phyloP scores from a whole-genome alignment of 2,797 vertebrate species.

The Acrossocheilus fasciatus region DNA sequence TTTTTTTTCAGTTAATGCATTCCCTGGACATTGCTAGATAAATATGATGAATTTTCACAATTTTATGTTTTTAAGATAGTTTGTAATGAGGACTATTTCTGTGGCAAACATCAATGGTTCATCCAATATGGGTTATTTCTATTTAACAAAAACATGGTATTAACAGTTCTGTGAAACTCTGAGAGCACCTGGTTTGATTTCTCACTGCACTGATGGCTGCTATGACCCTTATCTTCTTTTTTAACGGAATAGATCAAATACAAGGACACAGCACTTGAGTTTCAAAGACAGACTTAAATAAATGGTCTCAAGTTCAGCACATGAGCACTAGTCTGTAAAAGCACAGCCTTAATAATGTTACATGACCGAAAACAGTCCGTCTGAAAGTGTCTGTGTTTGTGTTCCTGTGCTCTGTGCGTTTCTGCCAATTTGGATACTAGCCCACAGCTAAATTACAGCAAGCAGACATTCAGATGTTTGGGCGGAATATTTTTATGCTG shows the following conservation, averaged over 20 bases:
- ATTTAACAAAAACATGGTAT: neutral
- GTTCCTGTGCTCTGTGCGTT: neutral
- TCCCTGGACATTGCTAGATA: neutral
- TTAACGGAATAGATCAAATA: constrained; percentile 26
- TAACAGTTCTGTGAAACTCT: neutral
- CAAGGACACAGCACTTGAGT: constrained; percentile 18
- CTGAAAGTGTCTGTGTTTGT: constrained; percentile 13
- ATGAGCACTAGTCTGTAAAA: neutral
- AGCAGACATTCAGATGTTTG: constrained; percentile 26
- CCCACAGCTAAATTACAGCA: constrained; percentile 19
- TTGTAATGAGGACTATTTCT: neutral
- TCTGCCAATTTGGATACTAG: constrained; percentile 49
- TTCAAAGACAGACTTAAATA: constrained; percentile 27
- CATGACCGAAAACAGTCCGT: neutral
- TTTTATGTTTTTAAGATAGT: neutral
- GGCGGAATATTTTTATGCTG: neutral
- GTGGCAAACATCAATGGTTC: neutral
- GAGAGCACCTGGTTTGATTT: neutral
- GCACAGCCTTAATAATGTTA: constrained; percentile 5
- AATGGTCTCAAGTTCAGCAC: constrained; percentile 11
- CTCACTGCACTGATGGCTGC: neutral
- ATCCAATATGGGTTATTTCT: neutral
- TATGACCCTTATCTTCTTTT: neutral
- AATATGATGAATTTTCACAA: neutral
- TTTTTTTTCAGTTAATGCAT: neutral